Conservation (phyloP, 2,797 vertebrate species). For the Myiotriccus ornatus region DNA sequence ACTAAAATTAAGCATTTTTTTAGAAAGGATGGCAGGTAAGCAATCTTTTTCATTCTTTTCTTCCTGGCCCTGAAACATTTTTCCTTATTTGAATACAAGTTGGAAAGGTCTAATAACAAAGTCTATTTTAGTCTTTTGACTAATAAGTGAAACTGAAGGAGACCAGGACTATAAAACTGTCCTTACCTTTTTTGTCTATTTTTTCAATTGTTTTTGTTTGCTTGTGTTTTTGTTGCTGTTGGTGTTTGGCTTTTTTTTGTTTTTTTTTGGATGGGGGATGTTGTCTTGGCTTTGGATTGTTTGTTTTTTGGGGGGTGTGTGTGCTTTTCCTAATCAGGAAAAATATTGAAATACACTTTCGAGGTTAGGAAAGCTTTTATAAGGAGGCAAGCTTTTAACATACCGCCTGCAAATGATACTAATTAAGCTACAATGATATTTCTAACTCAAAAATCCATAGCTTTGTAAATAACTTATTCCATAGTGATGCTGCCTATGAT, state of each 20-base stretch:
- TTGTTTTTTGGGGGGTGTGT: not conserved
- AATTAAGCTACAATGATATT: not conserved
- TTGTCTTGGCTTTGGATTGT: not conserved
- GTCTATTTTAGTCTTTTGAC: not conserved
- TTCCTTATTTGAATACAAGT: not conserved
- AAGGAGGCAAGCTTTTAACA: not conserved
- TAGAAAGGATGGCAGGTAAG: not conserved
- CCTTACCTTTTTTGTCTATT: not conserved
- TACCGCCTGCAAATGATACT: not conserved
- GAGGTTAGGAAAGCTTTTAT: not conserved
- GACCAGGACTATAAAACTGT: not conserved
- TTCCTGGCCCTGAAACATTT: not conserved
- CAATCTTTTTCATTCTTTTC: not conserved
- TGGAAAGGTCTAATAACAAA: constrained; percentile 11
- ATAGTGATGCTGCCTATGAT: not conserved
- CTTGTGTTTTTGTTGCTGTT: not conserved
- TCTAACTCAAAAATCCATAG: not conserved
- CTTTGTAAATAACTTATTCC: not conserved
- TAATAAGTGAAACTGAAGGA: not conserved
- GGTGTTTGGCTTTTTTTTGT: no score
- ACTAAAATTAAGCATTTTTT: not conserved
- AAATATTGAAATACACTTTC: not conserved
- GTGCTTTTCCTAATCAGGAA: not conserved
- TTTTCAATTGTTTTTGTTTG: not conserved
- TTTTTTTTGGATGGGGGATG: no score